Base-by-base conservation (phyloP, 2,888 invertebrate genomes). In the Tillus elongatus region DNA sequence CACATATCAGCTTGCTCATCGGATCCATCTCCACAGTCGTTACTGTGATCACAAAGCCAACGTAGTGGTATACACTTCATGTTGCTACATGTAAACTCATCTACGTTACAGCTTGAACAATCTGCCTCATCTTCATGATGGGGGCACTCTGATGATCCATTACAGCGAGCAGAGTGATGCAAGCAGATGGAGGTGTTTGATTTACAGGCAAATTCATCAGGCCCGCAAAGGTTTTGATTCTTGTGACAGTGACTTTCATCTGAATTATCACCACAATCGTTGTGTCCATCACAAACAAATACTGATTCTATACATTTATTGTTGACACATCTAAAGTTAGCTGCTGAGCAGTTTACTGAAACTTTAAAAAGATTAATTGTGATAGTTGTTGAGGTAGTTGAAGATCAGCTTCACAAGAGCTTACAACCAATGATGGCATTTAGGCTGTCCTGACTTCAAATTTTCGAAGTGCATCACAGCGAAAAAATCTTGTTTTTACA, bases 11-110 rank as follows among this genome's bases (percentile, higher is more conserved):
- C n/a, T n/a, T n/a, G n/a, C 57, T 89, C 88, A 53, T 89, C 88
- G 0, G 79, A 79, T 8, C 73, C 73, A 53, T 88, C 87, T 0
- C 60, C 59, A 55, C 88, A 89, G 53, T 88, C 82, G 34, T 72
- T 67, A 0, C 57, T 54, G 0, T 72, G 68, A 49, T 87, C 72
- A 67, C 75, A 77, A 43, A 76, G 51, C 69, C 77, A 77, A 4
- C 61, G 52, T 2, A 52, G 50, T 0, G 72, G 67, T 19, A 88
- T 71, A 48, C 88, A 75, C 30, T 65, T 69, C 34, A 69, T 67
- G 64, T 79, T 71, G 13, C 58, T 50, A 60, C 81, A 78, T 44
- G 67, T 56, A 52, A 75, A 80, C 51, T 71, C 59, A 1, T 66
- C 67, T 2, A 51, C 39, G 14, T 56, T 52, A 48, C 79, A 79